Evolutionary conservation across 2,888 invertebrate genomes (phyloP), one percentile per base, ranked within the genome.

Genomic region (Xestia ashworthii): DNA sequence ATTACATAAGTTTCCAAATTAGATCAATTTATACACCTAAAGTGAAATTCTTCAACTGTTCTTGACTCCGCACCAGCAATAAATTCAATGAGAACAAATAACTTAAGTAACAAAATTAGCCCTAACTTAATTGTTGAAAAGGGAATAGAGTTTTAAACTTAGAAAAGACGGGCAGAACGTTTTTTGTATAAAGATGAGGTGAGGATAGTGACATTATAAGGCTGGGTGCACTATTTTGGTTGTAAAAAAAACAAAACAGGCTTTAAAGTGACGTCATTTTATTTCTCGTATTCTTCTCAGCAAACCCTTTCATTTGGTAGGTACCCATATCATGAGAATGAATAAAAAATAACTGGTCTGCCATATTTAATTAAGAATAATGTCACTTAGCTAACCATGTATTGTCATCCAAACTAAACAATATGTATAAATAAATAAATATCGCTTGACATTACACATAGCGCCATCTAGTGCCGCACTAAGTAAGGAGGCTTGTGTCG

Each of bases 41-140:
- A 93, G 90, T 92, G 88, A 90, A 92, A 94, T 93, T 94, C 93
- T 93, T 93, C 88, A 89, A 85, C 93, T 94, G 92, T 94, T 91
- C 90, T 89, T 90, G 88, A 89, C 90, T 90, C 89, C 87, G 86
- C 90, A 91, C 92, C 88, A 91, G 93, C 92, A 93, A 94, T 95
- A 95, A 95, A 95, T 94, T 93, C 92, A 91, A 90, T 91, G 90
- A 91, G 93, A 95, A 94, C 95, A 94, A 95, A 95, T 94, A 95
- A 93, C 92, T 95, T 90, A 89, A 92, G 91, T 92, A 91, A 90
- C 91, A 91, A 93, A 94, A 94, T 95, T 94, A 93, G 91, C 92
- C 93, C 85, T 90, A 91, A 93, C 91, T 91, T 94, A 94, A 94
- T 94, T 93, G 93, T 91, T 91, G 91, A 87, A 88, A 87, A 90